Evolutionary conservation across 2,888 invertebrate species (phyloP), one percentile per base, ranked within the genome.

Genomic region (Plutella xylostella): DNA sequence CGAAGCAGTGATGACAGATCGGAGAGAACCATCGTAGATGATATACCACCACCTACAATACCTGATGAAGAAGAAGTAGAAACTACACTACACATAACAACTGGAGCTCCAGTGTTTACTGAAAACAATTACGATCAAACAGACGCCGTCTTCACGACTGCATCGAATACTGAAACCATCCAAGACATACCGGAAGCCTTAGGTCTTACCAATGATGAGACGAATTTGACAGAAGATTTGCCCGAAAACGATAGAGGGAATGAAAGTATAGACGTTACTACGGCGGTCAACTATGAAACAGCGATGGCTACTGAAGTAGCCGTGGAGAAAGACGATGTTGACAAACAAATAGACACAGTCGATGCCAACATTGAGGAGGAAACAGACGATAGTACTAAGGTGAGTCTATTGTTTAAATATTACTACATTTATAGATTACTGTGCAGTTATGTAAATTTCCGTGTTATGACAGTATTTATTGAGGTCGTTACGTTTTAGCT

Each of bases 1-100:
- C 30, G 42, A 19, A 33, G 42, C 20, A 30, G 42, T n/a, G 33
- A 42, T n/a, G 42, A 42, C 12, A 30, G 19, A 5, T 11, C 42
- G 15, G 39, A 21, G 17, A 7, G 9, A 12, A 14, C 17, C 4
- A 3, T 30, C 19, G 42, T 31, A 30, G 31, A 42, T 2, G 42
- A 42, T 7, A 19, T 9, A 12, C 19, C 42, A 39, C 17, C 22
- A 17, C 9, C 14, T n/a, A 15, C 25, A 4, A 11, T 37, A 37
- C 19, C 19, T 20, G 20, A 37, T n/a, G 14, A 17, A 6, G 17
- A 11, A 28, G 25, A 3, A 12, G 9, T 9, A 34, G 34, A 34
- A 15, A 25, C 7, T 9, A 15, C 4, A 28, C 28, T 2, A 28
- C 2, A 2, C 11, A n/a, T 28, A n/a, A n/a, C 9, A 28, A 28